Conservation (phyloP, 30 jellyfish, hydroid and myxozoan species). For the Sanderia malayensis region DNA sequence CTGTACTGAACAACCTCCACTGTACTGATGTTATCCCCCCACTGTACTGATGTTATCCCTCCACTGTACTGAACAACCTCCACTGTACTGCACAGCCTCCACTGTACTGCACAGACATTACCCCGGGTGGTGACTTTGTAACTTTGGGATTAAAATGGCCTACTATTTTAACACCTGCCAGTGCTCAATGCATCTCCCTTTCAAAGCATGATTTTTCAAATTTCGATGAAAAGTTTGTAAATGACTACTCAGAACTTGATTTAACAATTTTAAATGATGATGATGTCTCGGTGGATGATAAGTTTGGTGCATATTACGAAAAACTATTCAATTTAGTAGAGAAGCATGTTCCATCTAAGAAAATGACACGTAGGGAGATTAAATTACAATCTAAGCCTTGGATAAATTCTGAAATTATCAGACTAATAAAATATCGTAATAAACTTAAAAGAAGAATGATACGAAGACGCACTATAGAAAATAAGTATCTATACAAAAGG, state of each 20-base stretch:
- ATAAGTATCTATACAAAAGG: constrained; percentile 1
- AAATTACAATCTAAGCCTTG: constrained; percentile 14
- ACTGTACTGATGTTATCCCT: too few relatives aligned
- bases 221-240: constrained; percentile 7
- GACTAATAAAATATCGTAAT: constrained; percentile 10
- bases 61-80: too few relatives aligned
- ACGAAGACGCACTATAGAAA: constrained; percentile 14
- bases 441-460: constrained; percentile 9
- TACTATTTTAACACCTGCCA: too few relatives aligned
- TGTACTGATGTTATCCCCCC: too few relatives aligned
- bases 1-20: too few relatives aligned
- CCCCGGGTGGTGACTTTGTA: too few relatives aligned
- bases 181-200: too few relatives aligned
- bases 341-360: constrained; percentile 10
- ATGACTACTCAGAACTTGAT: constrained; percentile 14
- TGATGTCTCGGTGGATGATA: neutral
- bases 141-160: too few relatives aligned
- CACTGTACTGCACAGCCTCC: too few relatives aligned
- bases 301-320: constrained; percentile 1
- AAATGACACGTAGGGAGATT: constrained; percentile 11
- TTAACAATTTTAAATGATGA: neutral
- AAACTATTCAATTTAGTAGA: constrained; percentile 9
- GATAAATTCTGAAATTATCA: constrained; percentile 10
- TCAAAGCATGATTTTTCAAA: constrained; percentile 10
- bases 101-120: too few relatives aligned